Conservation (phyloP, 2,888 invertebrate genomes). For the Trachelus stipa region DNA sequence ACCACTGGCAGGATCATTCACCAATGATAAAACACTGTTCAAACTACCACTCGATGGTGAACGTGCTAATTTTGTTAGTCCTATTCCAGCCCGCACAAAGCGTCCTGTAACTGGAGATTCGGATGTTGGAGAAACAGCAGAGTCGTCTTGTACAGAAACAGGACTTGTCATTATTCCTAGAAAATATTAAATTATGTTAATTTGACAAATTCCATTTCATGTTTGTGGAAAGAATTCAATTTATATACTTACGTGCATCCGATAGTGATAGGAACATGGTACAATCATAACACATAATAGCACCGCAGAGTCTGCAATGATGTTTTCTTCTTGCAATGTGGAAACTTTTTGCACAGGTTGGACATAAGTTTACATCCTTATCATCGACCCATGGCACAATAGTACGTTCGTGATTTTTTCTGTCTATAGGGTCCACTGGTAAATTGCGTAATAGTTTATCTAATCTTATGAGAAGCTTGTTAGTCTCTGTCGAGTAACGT, state of each 20-base stretch:
- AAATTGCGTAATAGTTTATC: constrained; percentile 89
- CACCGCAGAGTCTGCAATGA: constrained; percentile 95
- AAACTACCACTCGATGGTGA: constrained; percentile 70
- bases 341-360: constrained; percentile 90
- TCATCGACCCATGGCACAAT: constrained; percentile 95
- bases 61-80: constrained; percentile 58
- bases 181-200: constrained; percentile 23
- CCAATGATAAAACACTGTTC: constrained; percentile 59
- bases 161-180: constrained; percentile 73
- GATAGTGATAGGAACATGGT: constrained; percentile 85
- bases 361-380: constrained; percentile 88
- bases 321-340: constrained; percentile 90
- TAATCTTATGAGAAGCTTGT: constrained; percentile 92
- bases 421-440: constrained; percentile 78
- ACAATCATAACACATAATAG: constrained; percentile 92
- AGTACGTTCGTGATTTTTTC: constrained; percentile 78
- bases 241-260: constrained; percentile 76
- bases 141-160: constrained; percentile 60
- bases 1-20: constrained; percentile 53
- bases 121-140: constrained; percentile 52
- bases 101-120: constrained; percentile 51
- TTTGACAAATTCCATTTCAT: neutral
- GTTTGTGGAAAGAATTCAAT: no score
- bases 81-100: constrained; percentile 55
- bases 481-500: constrained; percentile 93